These are phyloP conservation scores for Mythimna lalbum DNA, from an alignment of 2,888 invertebrate genomes.

Conservation along the genomic window DNA sequence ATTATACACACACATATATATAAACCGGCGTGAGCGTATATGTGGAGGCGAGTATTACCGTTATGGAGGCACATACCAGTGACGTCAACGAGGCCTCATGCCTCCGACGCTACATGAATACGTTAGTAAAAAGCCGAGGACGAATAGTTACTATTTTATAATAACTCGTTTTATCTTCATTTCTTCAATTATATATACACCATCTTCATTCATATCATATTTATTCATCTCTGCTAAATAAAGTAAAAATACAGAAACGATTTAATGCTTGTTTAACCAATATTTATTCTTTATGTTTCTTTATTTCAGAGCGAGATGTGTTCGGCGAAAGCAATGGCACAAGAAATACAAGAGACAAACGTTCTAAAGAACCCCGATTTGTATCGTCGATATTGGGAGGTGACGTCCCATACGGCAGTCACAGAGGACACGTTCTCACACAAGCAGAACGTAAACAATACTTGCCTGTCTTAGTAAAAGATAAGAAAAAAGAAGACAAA, in stretches of 20 bases:
- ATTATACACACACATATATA: constrained; percentile 55
- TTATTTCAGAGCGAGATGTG: constrained; percentile 89
- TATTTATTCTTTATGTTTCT: constrained; percentile 58
- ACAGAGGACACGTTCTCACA: constrained; percentile 94
- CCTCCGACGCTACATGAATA: constrained; percentile 86
- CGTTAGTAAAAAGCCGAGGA: constrained; percentile 82
- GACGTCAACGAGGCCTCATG: constrained; percentile 89
- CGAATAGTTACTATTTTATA: constrained; percentile 71
- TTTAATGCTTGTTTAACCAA: neutral
- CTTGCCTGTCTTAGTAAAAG: constrained; percentile 91
- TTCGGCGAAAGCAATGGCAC: constrained; percentile 84
- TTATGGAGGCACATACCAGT: constrained; percentile 90
- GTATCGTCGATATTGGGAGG: constrained; percentile 95
- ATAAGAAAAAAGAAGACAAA: constrained; percentile 89
- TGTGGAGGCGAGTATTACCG: constrained; percentile 89
- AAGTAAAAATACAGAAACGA: neutral
- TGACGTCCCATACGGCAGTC: constrained; percentile 95
- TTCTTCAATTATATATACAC: constrained; percentile 23
- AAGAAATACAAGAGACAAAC: constrained; percentile 78
- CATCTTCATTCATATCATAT: constrained; percentile 9
- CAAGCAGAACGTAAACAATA: constrained; percentile 96
- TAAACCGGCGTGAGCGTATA: constrained; percentile 72
- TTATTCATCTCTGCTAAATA: neutral
- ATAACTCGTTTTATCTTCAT: constrained; percentile 62
- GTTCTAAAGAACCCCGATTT: constrained; percentile 91